Evolutionary conservation across 2,113 vertebrate genomes (phyloP).

Genomic region (Panthera tigris): DNA sequence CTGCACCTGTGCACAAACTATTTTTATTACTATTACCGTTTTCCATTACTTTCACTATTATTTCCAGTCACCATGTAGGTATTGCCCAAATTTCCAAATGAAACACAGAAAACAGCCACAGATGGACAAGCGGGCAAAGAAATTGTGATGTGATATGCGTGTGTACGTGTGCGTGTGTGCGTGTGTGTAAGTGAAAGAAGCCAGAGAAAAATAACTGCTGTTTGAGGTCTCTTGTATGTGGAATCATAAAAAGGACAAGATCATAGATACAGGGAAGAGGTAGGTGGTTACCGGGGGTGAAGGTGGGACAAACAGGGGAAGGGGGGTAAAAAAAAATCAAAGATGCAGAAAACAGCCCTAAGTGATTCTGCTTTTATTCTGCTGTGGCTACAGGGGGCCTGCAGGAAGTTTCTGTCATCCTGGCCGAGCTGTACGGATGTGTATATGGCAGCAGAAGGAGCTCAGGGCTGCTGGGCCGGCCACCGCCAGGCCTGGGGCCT

Average conservation of each 20-base stretch:
- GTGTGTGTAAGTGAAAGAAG: background rate
- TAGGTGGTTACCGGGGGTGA: background rate
- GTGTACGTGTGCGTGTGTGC: too few relatives aligned
- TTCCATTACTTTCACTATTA: background rate
- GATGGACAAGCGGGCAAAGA: background rate
- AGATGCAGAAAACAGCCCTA: background rate
- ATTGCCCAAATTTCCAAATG: background rate
- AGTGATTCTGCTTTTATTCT: background rate
- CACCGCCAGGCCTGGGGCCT: accelerated
- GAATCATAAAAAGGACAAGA: background rate
- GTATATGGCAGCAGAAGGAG: accelerated
- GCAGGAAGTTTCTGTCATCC: background rate
- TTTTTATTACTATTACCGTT: background rate
- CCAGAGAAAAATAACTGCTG: background rate
- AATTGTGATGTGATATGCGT: background rate
- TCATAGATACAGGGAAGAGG: background rate
- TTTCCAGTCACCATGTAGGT: background rate
- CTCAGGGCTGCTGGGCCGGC: background rate
- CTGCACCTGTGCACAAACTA: accelerated
- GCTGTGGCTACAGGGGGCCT: background rate
- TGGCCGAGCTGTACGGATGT: background rate
- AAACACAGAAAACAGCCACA: background rate
- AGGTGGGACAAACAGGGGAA: background rate
- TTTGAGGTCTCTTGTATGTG: background rate
- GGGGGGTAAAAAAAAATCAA: background rate